A percentile compares a stretch with the other conserved stretches of the same genome.
phyloP scores from a whole-genome alignment of 2,888 invertebrate species.

The Odiellus spinosus region DNA sequence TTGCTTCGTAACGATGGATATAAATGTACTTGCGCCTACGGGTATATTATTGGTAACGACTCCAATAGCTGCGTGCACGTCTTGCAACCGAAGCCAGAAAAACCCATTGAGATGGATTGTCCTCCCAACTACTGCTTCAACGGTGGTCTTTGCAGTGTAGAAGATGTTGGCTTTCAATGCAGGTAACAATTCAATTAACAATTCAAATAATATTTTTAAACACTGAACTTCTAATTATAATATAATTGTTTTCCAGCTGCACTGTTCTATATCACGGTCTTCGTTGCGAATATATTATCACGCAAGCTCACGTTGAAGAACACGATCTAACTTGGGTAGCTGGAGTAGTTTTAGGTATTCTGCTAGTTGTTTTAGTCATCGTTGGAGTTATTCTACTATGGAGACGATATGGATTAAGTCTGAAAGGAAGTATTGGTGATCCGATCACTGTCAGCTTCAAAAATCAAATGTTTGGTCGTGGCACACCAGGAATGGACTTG shows the following conservation, averaged over 20 bases:
- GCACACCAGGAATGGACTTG: conserved; percentile 3
- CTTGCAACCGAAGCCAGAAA: not conserved
- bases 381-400: no score
- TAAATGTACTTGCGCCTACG: conserved; percentile 58
- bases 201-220: no score
- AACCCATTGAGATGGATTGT: not conserved
- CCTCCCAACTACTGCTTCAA: conserved; percentile 2
- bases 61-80: conserved; percentile 37
- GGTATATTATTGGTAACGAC: conserved; percentile 42
- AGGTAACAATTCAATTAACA: conserved; percentile 5
- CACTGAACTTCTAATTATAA: no score
- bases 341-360: no score
- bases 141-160: conserved; percentile 5
- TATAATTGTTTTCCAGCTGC: no score
- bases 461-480: conserved; percentile 6
- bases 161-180: not conserved
- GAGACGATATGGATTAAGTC: no score
- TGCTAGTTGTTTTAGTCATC: no score
- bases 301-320: no score
- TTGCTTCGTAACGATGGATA: conserved; percentile 44
- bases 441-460: conserved; percentile 11
- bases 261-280: no score
- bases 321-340: no score
- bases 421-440: conserved; percentile 1
- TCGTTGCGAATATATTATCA: no score